Base-by-base conservation (phyloP, 1,140 invertebrate species). In the Homarus americanus region DNA sequence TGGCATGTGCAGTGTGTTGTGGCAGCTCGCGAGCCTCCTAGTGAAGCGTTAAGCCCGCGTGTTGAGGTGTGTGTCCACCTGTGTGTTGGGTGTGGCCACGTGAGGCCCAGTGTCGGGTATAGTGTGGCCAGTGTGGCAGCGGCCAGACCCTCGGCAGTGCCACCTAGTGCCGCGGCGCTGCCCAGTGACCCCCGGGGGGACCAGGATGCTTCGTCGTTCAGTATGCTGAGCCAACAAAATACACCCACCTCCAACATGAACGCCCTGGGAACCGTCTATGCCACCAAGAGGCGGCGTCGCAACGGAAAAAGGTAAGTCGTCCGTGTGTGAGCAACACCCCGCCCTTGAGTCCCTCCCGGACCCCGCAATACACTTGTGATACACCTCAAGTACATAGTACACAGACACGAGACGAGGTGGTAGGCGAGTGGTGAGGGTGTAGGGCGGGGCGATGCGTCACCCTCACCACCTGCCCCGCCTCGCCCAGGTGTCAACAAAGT, bases 201-300 rank as follows among this genome's bases (percentile, higher is more conserved):
- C 40, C 41, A 83, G 72, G 69, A 90, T 90, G 88, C 49, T 83
- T 44, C 82, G 40, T 24, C 34, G n/a, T 44, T 49, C 88, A 90
- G n/a, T 84, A 90, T 90, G 88, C 72, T 90, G 80, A 90, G 88
- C 82, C 88, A 90, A 90, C 88, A 90, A 32, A 90, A 78, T 53
- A 84, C 88, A 38, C 88, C 88, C 38, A 83, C 88, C 88, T 58
- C 88, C 88, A 90, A 90, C 82, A 90, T 90, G 88, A 90, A 84
- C 88, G 88, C 87, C 44, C 73, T 90, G 53, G 88, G 87, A n/a
- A 90, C 88, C 34, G 88, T 90, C 44, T 90, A 90, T 73, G 88
- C 88, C 24, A 90, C 88, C 72, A 90, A 90, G 72, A 69, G 88
- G 20, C 66, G 88, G 41, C 88, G 88, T 63, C 88, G 88, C 88